Conservation (phyloP, 2,113 vertebrate species). For the Nyctibius bracteatus region DNA sequence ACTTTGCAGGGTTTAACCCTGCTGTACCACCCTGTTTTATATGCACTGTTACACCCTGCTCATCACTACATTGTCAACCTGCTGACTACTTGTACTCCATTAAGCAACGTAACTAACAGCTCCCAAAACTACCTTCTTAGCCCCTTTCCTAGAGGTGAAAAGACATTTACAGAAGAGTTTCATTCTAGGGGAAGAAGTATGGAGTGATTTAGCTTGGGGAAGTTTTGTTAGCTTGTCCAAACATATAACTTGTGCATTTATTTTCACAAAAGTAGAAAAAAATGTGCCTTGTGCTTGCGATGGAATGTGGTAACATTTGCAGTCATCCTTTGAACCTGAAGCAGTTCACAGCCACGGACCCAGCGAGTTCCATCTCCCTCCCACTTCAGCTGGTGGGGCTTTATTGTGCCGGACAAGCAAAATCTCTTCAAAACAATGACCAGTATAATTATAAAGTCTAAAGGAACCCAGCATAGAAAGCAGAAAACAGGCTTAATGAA, state of each 20-base stretch:
- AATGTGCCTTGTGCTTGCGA: rapidly evolving
- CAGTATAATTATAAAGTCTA: not conserved
- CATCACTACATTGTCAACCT: not conserved
- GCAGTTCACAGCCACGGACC: not conserved
- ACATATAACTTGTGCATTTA: not conserved
- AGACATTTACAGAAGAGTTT: not conserved
- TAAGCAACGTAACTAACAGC: not conserved
- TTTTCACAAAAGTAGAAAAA: not conserved
- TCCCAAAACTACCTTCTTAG: not conserved
- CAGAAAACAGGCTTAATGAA: not conserved
- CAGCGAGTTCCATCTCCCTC: not conserved
- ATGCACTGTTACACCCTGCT: not conserved
- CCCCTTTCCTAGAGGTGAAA: not conserved
- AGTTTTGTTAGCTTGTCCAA: not conserved
- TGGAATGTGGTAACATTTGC: not conserved
- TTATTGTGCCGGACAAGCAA: not conserved
- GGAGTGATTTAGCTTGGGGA: not conserved
- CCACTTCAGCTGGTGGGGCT: not conserved
- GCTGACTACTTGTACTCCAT: not conserved
- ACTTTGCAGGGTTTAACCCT: not conserved
- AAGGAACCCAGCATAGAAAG: not conserved
- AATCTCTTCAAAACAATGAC: not conserved
- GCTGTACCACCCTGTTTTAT: not conserved
- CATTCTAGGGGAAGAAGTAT: not conserved
- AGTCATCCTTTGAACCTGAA: not conserved